Conservation (phyloP, 2,888 invertebrate species). For the Drosophila neoperkinsi region DNA sequence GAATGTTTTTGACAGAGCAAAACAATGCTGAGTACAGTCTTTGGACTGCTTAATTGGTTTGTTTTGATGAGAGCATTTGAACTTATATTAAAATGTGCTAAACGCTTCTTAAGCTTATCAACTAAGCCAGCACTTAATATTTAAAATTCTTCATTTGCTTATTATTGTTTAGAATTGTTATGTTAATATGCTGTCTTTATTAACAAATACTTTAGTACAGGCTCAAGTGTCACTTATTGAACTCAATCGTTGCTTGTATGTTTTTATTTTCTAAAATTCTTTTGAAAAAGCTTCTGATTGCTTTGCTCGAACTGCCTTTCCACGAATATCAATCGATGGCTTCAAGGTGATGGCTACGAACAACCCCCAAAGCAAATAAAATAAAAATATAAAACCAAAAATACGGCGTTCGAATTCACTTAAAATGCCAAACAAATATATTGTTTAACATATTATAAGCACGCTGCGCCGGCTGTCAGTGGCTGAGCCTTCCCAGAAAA, state of each 20-base stretch:
- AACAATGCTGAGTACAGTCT: background rate
- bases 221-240: background rate
- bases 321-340: slow-evolving; percentile 66
- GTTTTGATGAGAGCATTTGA: background rate
- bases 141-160: too few species aligned
- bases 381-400: slow-evolving; percentile 8
- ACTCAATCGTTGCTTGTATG: background rate
- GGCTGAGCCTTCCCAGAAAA: slow-evolving; percentile 58
- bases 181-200: background rate
- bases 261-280: slow-evolving; percentile 8
- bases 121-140: too few species aligned
- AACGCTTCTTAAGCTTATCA: too few species aligned
- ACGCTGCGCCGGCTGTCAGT: slow-evolving; percentile 62
- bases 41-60: background rate
- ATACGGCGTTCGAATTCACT: slow-evolving; percentile 54
- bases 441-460: slow-evolving; percentile 68
- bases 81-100: background rate
- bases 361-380: slow-evolving; percentile 23
- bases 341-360: slow-evolving; percentile 47
- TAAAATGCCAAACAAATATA: slow-evolving; percentile 66
- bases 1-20: background rate
- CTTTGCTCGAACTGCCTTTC: slow-evolving; percentile 27
- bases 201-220: background rate
- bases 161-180: background rate
- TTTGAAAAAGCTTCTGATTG: slow-evolving; percentile 29